A percentile compares a stretch with the other conserved stretches of the same genome.
Conservation (phyloP, 2,797 vertebrate genomes). For the Microctenopoma lineatum region DNA sequence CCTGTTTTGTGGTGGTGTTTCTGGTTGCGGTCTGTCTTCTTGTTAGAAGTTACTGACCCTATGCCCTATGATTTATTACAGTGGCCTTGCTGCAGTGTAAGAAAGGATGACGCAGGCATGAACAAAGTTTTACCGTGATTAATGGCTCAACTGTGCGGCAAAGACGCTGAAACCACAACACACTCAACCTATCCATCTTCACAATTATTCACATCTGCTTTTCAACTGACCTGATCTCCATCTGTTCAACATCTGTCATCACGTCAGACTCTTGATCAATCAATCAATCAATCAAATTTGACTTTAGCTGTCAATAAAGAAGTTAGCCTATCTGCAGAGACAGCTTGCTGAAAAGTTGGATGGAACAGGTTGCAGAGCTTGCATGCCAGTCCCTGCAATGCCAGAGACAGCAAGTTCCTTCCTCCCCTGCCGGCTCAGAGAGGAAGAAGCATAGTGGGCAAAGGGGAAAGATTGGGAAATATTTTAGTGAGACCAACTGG, state of each 20-base stretch:
- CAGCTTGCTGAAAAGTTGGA: slow-evolving; percentile 31
- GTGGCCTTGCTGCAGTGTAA: slow-evolving; percentile 26
- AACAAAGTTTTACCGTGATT: slow-evolving; percentile 13
- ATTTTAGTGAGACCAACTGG: slow-evolving; percentile 38
- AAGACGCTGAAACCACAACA: slow-evolving; percentile 14
- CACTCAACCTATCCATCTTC: slow-evolving; percentile 19
- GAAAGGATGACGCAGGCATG: slow-evolving; percentile 38
- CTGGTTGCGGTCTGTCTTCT: not conserved
- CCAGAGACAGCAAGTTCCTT: slow-evolving; percentile 40
- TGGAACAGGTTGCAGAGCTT: slow-evolving; percentile 5
- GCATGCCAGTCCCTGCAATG: slow-evolving; percentile 44
- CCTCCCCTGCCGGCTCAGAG: slow-evolving; percentile 48
- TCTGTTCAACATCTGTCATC: slow-evolving; percentile 26
- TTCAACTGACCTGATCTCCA: not conserved
- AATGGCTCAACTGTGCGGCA: slow-evolving; percentile 2
- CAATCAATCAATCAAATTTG: slow-evolving; percentile 24
- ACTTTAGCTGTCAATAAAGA: slow-evolving; percentile 36
- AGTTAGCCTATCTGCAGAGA: slow-evolving; percentile 35
- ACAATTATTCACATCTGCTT: slow-evolving; percentile 11
- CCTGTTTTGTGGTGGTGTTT: not conserved
- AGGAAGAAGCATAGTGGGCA: slow-evolving; percentile 28
- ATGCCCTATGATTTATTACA: slow-evolving; percentile 30
- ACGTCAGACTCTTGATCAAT: not conserved
- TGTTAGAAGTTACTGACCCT: slow-evolving; percentile 21
- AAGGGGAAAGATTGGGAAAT: slow-evolving; percentile 42